A percentile compares a stretch with the other conserved stretches of the same genome.
These are phyloP conservation scores for Pelusios castaneus DNA, from an alignment of 2,113 vertebrate species.

Conservation along the genomic window DNA sequence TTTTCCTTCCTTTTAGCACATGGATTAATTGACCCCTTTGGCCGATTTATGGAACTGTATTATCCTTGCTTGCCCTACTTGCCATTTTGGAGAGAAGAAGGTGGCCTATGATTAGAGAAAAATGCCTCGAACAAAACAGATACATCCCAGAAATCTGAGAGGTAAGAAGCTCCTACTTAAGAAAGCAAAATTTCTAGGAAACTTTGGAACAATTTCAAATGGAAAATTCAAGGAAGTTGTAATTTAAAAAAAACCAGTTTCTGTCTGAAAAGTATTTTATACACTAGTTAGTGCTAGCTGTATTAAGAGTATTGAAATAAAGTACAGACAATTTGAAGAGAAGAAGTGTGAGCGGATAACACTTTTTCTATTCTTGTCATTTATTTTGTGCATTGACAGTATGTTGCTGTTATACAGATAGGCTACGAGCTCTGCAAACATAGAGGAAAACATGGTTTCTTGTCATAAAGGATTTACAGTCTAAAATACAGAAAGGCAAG, in stretches of 20 bases:
- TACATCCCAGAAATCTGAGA: conserved; percentile 97
- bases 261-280: conserved; percentile 1
- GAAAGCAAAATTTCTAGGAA: conserved; percentile 8
- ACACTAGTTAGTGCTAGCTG: not conserved
- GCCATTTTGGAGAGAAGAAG: conserved; percentile 74
- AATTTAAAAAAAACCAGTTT: not conserved
- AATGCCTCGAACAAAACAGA: conserved; percentile 99
- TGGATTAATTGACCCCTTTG: conserved; percentile 76
- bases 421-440: not conserved
- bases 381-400: not conserved
- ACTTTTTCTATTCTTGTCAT: not conserved
- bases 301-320: not conserved
- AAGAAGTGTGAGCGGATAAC: not conserved
- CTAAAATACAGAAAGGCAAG: not conserved
- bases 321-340: not conserved
- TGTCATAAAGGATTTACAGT: not conserved
- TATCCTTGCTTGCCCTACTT: conserved; percentile 70
- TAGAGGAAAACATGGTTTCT: not conserved
- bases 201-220: conserved; percentile 6
- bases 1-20: conserved; percentile 61
- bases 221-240: not conserved
- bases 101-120: conserved; percentile 77
- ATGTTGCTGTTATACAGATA: not conserved
- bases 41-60: conserved; percentile 80
- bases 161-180: conserved; percentile 78